Evolutionary conservation across 2,797 vertebrate genomes (phyloP), one percentile per base, ranked within the genome.

Genomic region (Bovichtus variegatus): DNA sequence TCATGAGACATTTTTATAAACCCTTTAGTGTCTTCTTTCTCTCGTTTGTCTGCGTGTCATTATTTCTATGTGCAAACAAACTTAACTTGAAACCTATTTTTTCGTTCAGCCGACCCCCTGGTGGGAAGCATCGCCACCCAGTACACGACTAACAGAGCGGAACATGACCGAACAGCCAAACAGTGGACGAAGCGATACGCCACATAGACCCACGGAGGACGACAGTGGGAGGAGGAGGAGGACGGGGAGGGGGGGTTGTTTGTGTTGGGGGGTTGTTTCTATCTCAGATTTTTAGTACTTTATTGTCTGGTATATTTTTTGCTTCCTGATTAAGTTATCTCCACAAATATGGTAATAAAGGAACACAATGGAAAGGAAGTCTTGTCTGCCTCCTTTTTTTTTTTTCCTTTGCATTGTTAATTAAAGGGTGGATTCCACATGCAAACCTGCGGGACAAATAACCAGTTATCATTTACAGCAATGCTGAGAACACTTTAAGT

Each of bases 111-210:
- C 51, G 97, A 99, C 74, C 97, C 97, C 62, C 93, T 99, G 92
- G 97, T 99, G 91, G 97, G 97, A 93, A 99, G 97, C 87, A 98
- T 99, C 89, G 97, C 97, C 91, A 98, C 97, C 90, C 97, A 98
- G 91, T 99, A 98, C 74, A 97, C 96, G 93, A 97, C 97, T 81
- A 98, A 98, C 97, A 97, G 97, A 97, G 96, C 95, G 65, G 97
- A 99, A 90, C 97, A 99, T 87, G 97, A 98, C 96, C 95, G 97
- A 89, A 98, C 97, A 94, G 97, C 97, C 96, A 96, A 97, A 96
- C 97, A 98, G 90, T 98, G 97, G 97, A 98, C 97, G 85, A 98
- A 98, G 94, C 94, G 97, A 95, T 98, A 99, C 0, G 97, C 97
- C 86, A 98, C 97, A 96, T 98, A 96, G 84, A 83, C 82, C 86